Evolutionary conservation across 2,888 invertebrate genomes (phyloP).

Genomic region (Embidobia sp.): DNA sequence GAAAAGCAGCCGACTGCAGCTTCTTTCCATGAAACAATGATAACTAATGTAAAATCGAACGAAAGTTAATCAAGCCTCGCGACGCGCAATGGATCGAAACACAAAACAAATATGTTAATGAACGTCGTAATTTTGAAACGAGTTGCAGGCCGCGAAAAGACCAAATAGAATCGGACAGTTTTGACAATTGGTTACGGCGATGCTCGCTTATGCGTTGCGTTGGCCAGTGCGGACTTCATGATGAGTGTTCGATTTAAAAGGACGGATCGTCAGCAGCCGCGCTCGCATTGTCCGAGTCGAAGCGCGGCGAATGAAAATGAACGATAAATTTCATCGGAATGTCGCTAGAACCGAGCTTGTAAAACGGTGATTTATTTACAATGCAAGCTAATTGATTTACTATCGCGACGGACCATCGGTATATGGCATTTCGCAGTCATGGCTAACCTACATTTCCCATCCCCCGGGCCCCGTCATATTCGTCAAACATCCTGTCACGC

Average conservation of each 20-base stretch:
- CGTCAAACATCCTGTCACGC: slow-evolving; percentile 58
- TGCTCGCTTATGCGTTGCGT: slow-evolving; percentile 30
- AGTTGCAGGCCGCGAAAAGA: slow-evolving; percentile 13
- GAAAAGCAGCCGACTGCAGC: no score
- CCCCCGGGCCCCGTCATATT: slow-evolving; percentile 49
- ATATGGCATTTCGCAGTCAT: slow-evolving; percentile 69
- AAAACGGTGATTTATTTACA: slow-evolving; percentile 81
- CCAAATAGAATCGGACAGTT: slow-evolving; percentile 32
- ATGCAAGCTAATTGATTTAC: slow-evolving; percentile 81
- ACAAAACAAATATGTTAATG: slow-evolving; percentile 57
- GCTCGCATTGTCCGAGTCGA: slow-evolving; percentile 52
- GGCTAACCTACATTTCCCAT: slow-evolving; percentile 62
- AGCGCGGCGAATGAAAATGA: slow-evolving; percentile 72
- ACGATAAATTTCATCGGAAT: slow-evolving; percentile 79
- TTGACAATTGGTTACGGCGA: slow-evolving; percentile 47
- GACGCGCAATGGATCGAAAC: slow-evolving; percentile 12
- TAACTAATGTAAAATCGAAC: slow-evolving; percentile 25
- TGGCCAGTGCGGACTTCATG: slow-evolving; percentile 44
- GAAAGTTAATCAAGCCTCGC: slow-evolving; percentile 44
- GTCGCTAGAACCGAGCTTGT: slow-evolving; percentile 77
- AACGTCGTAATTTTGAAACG: slow-evolving; percentile 40
- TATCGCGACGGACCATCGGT: slow-evolving; percentile 71
- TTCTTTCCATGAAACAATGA: slow-evolving; percentile 22
- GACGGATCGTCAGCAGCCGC: slow-evolving; percentile 59
- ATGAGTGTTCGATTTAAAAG: slow-evolving; percentile 61